These are phyloP conservation scores for Threskiornis aethiopicus DNA, from an alignment of 2,797 vertebrate genomes.

Conservation along the genomic window DNA sequence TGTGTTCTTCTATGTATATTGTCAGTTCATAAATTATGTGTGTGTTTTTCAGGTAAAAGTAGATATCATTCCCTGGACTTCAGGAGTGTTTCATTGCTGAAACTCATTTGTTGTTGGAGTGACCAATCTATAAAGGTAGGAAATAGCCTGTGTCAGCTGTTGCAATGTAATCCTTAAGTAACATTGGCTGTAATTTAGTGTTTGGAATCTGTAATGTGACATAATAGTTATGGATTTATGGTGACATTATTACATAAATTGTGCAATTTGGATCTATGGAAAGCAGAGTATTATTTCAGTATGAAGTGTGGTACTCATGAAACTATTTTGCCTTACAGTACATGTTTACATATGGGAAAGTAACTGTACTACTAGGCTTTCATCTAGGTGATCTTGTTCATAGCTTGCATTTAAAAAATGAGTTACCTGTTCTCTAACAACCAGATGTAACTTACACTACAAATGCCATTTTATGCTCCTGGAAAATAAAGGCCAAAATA, in stretches of 20 bases:
- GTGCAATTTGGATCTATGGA: neutral
- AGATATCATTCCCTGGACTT: neutral
- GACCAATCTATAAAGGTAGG: slow-evolving; percentile 80
- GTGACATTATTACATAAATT: neutral
- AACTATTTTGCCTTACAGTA: neutral
- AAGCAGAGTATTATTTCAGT: neutral
- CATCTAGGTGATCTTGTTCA: neutral
- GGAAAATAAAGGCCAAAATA: neutral
- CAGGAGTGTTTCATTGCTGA: slow-evolving; percentile 62
- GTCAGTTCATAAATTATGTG: neutral
- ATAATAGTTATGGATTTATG: neutral
- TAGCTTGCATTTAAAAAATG: neutral
- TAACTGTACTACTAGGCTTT: neutral
- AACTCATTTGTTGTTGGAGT: slow-evolving; percentile 74
- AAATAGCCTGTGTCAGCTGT: neutral
- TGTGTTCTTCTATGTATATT: neutral
- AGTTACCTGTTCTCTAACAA: neutral
- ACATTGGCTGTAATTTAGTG: neutral
- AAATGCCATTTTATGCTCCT: neutral
- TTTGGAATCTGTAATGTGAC: neutral
- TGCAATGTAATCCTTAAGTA: neutral
- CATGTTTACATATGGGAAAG: neutral
- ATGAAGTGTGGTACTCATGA: neutral
- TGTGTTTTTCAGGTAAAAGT: slow-evolving; percentile 57
- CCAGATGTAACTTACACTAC: neutral